Evolutionary conservation across 2,113 vertebrate species (phyloP), one percentile per base, ranked within the genome.

Genomic region (Neolamprologus variostigma): DNA sequence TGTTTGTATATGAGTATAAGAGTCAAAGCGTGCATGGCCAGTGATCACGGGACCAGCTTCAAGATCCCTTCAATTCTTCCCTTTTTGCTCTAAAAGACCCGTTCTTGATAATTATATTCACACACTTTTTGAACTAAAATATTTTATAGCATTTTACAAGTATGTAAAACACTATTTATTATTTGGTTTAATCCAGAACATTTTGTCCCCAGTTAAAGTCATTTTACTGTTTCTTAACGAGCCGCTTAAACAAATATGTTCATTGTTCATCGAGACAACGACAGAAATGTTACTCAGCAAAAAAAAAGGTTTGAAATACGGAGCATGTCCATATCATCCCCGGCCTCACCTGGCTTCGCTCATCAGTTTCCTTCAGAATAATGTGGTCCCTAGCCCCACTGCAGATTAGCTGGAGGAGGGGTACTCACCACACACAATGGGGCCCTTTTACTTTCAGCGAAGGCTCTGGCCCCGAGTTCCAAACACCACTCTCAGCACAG

Each of bases 321-420:
- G 90, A 85, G 51, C 50, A 87, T 79, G 80, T 54, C 83, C 87
- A 84, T 61, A 92, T 90, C 85, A 84, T 92, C 79, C 66, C 21
- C 80, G 31, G 37, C 87, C 26, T 86, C 93, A 92, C 93, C 93
- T 94, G 87, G 90, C 89, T 93, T 92, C 89, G 80, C 93, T 94
- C 95, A 93, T 95, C 93, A 87, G 83, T 89, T 86, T 86, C 91
- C 91, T 89, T 87, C 86, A 82, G 84, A 94, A 90, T 86, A 93
- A 95, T 93, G 94, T 95, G 96, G 91, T 95, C 96, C 94, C 89
- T 95, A 94, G 87, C 91, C 95, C 92, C 47, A 57, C 91, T 76
- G 84, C 85, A 94, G 94, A 93, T 94, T 94, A 95, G 92, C 93
- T 93, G 84, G 90, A 93, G 87, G 92, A 93, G 93, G 92, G 87